phyloP scores from a whole-genome alignment of 2,888 invertebrate genomes.

The Yponomeuta malinellus region DNA sequence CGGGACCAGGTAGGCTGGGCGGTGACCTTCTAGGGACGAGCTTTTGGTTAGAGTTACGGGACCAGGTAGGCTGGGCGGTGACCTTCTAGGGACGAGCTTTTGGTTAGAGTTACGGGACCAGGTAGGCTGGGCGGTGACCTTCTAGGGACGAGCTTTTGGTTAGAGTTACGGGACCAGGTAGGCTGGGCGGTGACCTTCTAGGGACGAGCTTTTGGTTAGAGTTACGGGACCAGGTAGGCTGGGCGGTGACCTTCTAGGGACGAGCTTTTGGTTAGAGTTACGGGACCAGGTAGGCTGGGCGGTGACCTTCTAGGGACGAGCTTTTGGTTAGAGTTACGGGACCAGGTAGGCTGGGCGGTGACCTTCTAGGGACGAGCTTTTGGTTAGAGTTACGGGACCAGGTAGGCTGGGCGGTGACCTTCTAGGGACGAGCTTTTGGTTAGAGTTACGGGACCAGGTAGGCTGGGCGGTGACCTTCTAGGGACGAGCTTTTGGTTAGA shows the following conservation, averaged over 20 bases:
- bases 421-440: not conserved
- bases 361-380: conserved; percentile 59
- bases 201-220: not conserved
- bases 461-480: conserved; percentile 77
- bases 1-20: conserved; percentile 83
- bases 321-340: too few relatives aligned
- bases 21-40: conserved; percentile 65
- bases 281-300: conserved; percentile 83
- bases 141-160: conserved; percentile 43
- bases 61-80: conserved; percentile 78
- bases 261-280: not conserved
- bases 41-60: conserved; percentile 27
- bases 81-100: not conserved
- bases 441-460: conserved; percentile 78
- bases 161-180: too few relatives aligned
- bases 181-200: conserved; percentile 77
- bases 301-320: conserved; percentile 65
- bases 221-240: not conserved
- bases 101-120: conserved; percentile 75
- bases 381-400: not conserved
- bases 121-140: conserved; percentile 76
- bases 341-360: conserved; percentile 82
- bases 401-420: too few relatives aligned
- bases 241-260: not conserved
- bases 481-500: not conserved